Evolutionary conservation across 1,140 invertebrate genomes (phyloP).

Genomic region (Lepidostoma basale): DNA sequence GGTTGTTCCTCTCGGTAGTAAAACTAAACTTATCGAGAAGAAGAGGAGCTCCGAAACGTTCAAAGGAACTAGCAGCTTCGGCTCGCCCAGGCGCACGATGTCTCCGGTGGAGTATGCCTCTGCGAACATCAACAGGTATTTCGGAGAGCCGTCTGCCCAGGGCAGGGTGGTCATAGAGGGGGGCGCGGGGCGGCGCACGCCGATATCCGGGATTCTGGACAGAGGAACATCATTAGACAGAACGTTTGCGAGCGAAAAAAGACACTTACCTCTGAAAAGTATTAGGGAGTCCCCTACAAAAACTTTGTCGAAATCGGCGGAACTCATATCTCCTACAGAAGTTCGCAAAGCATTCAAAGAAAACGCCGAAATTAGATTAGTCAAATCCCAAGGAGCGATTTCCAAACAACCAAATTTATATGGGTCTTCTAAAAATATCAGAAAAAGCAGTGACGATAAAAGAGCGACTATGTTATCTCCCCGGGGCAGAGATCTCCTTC

Average conservation of each 20-base stretch:
- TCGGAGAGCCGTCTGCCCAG: constrained; percentile 34
- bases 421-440: constrained; percentile 49
- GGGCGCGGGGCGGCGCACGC: constrained; percentile 57
- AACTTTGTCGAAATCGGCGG: constrained; percentile 54
- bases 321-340: constrained; percentile 65
- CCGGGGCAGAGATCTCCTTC: constrained; percentile 56
- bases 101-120: constrained; percentile 56
- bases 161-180: constrained; percentile 55
- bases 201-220: constrained; percentile 58
- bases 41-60: constrained; percentile 37
- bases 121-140: constrained; percentile 48
- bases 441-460: constrained; percentile 55
- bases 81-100: constrained; percentile 56
- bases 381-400: constrained; percentile 45
- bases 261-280: constrained; percentile 43
- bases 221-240: constrained; percentile 59
- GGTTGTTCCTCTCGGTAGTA: constrained; percentile 52
- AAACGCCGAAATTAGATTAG: constrained; percentile 35
- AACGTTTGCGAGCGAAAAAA: constrained; percentile 52
- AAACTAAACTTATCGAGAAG: constrained; percentile 46
- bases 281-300: constrained; percentile 35
- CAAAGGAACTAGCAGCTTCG: constrained; percentile 55
- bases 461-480: constrained; percentile 56
- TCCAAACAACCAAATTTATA: constrained; percentile 55
- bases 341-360: constrained; percentile 42